phyloP scores from a whole-genome alignment of 2,888 invertebrate species.

The Poecilobothrus nobilitatus region DNA sequence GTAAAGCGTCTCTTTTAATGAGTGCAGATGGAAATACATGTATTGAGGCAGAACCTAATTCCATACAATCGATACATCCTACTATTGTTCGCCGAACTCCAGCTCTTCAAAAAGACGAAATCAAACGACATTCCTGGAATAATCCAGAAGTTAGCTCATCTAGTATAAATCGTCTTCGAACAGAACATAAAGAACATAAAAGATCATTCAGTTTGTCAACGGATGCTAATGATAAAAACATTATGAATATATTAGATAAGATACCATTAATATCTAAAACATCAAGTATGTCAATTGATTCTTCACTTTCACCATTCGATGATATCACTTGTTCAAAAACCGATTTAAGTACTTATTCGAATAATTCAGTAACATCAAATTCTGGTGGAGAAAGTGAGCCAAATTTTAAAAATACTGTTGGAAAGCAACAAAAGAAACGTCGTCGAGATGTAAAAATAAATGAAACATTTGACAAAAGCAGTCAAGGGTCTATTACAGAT shows the following conservation, averaged over 20 bases:
- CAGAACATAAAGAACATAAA: slow-evolving; percentile 32
- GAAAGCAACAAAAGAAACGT: slow-evolving; percentile 33
- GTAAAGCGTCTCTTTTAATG: slow-evolving; percentile 19
- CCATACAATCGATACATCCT: not conserved
- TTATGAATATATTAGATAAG: slow-evolving; percentile 44
- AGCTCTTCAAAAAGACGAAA: slow-evolving; percentile 29
- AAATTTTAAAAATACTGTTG: slow-evolving; percentile 16
- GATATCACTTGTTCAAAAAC: slow-evolving; percentile 41
- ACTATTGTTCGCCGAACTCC: slow-evolving; percentile 31
- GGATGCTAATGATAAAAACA: slow-evolving; percentile 29
- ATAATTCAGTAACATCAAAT: slow-evolving; percentile 31
- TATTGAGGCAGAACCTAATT: not conserved
- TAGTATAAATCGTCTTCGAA: slow-evolving; percentile 18
- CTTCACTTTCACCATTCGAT: slow-evolving; percentile 41
- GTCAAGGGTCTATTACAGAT: slow-evolving; percentile 42
- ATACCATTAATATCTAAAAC: slow-evolving; percentile 43
- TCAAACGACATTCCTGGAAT: slow-evolving; percentile 43
- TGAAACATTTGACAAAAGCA: slow-evolving; percentile 45
- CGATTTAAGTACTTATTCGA: slow-evolving; percentile 38
- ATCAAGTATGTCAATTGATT: slow-evolving; percentile 41
- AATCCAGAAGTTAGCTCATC: slow-evolving; percentile 25
- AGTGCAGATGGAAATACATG: slow-evolving; percentile 1
- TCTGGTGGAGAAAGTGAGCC: slow-evolving; percentile 26
- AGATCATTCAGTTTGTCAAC: slow-evolving; percentile 39
- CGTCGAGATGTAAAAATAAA: slow-evolving; percentile 41